Conservation (phyloP, 2,888 invertebrate genomes). For the Patella depressa region DNA sequence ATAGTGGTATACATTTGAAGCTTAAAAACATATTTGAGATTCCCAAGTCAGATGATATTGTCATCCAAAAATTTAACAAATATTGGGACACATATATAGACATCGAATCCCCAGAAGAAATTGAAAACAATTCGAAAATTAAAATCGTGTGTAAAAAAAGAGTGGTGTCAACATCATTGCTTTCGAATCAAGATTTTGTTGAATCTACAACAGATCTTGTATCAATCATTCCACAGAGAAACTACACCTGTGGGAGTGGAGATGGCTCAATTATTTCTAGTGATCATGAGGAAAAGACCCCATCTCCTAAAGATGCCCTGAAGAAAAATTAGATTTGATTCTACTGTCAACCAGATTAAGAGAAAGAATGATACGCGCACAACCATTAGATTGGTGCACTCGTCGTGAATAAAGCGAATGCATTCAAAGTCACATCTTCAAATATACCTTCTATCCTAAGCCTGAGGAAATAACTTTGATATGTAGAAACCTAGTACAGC, state of each 20-base stretch:
- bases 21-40: background rate
- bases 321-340: background rate
- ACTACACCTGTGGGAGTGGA: too few relatives aligned
- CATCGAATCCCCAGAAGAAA: background rate
- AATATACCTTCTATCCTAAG: background rate
- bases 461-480: background rate
- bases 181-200: too few relatives aligned
- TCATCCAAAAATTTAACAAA: background rate
- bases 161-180: too few relatives aligned
- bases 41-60: background rate
- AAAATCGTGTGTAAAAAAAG: background rate
- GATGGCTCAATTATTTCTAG: too few relatives aligned
- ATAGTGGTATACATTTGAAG: background rate
- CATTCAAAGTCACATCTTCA: background rate
- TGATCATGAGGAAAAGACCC: background rate
- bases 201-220: too few relatives aligned
- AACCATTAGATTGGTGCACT: background rate
- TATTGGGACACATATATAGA: background rate
- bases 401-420: background rate
- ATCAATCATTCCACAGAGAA: too few relatives aligned
- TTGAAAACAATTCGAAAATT: background rate
- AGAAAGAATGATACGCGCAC: background rate
- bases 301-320: background rate
- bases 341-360: background rate
- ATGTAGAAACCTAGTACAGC: background rate